phyloP scores from a whole-genome alignment of 2,113 vertebrate species.

The Brienomyrus brachyistius region DNA sequence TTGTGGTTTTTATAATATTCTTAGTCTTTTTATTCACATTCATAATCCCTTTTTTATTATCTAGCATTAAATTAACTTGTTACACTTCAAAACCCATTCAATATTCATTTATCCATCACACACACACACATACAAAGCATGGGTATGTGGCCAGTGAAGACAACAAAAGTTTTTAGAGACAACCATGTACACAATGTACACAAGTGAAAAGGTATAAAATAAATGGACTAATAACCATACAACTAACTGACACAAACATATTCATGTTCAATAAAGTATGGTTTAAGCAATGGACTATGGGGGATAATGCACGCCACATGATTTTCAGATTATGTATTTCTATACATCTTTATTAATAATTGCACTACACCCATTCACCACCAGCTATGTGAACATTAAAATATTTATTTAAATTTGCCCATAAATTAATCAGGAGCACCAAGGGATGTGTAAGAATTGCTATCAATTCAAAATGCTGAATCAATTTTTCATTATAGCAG shows the following conservation, averaged over 20 bases:
- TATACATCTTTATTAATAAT: neutral
- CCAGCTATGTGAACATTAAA: neutral
- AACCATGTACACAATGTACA: neutral
- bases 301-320: neutral
- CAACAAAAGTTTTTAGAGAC: neutral
- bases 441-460: neutral
- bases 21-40: neutral
- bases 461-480: neutral
- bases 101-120: neutral
- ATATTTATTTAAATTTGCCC: neutral
- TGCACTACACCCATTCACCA: neutral
- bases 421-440: neutral
- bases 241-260: neutral
- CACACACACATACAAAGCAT: neutral
- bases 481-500: neutral
- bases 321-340: neutral
- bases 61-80: neutral
- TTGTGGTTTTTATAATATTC: neutral
- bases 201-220: neutral
- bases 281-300: neutral
- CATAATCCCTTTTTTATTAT: neutral
- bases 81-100: neutral
- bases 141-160: neutral
- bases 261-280: neutral
- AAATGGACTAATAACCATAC: neutral